Conservation (phyloP, 1,140 invertebrate species). For the Heliconius hewitsoni region DNA sequence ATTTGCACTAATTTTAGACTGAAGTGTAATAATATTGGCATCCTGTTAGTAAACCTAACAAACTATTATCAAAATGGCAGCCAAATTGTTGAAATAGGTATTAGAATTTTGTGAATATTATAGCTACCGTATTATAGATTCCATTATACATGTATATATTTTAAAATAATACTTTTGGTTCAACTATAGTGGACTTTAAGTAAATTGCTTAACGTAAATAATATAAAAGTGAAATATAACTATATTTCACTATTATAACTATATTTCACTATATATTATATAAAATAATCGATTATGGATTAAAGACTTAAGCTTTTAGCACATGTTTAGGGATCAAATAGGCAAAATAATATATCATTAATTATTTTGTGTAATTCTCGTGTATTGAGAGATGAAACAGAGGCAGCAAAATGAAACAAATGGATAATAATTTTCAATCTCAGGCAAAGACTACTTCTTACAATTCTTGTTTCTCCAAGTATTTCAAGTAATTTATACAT, state of each 20-base stretch:
- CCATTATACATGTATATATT: too few species aligned
- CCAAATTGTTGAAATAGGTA: neutral
- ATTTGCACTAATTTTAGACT: conserved; percentile 42
- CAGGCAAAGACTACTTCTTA: neutral
- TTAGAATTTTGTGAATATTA: neutral
- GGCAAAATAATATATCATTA: too few species aligned
- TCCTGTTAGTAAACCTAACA: conserved; percentile 33
- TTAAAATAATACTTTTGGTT: too few species aligned
- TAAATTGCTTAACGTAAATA: too few species aligned
- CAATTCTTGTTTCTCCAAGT: neutral
- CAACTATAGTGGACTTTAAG: too few species aligned
- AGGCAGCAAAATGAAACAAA: neutral
- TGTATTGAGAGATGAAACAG: neutral
- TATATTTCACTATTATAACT: too few species aligned
- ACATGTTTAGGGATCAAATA: too few species aligned
- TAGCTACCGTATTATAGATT: too few species aligned
- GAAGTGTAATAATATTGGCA: conserved; percentile 38
- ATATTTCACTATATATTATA: too few species aligned
- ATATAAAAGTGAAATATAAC: too few species aligned
- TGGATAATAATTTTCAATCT: neutral
- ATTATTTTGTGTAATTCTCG: neutral
- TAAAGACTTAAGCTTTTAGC: too few species aligned
- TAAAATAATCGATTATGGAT: too few species aligned
- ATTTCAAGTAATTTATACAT: neutral
- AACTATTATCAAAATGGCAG: conserved; percentile 27